Evolutionary conservation across 2,113 vertebrate genomes (phyloP), one percentile per base, ranked within the genome.

Genomic region (Sceloporus undulatus): DNA sequence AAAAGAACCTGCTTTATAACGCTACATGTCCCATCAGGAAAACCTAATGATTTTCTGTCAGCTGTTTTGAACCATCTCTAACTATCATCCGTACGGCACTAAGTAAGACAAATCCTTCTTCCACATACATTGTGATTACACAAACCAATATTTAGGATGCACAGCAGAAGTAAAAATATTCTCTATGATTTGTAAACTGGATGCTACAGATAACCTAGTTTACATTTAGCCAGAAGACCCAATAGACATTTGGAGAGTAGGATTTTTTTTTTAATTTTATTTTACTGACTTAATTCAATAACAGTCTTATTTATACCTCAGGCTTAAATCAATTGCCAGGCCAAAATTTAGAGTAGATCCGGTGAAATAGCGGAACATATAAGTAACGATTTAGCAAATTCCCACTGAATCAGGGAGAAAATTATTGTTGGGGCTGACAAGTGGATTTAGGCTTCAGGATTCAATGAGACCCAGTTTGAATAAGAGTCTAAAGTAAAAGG

Each of bases 401-500:
- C 59, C 59, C 59, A 62, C 18, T 62, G 10, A 62, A 62, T 62
- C 18, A 62, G 59, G 3, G 11, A 13, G 16, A 16, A 14, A 16
- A 62, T 3, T 62, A 18, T 16, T 62, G 16, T 62, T 62, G 16
- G 59, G 16, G 14, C 59, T 62, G 16, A 62, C 59, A 62, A 62
- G 3, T 62, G 59, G 59, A 62, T 62, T 62, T 62, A 62, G 13
- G 16, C 13, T 14, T 62, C 59, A 90, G 23, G 79, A 79, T 4
- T 66, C 91, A 92, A 79, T 85, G 85, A 77, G 86, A 89, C 2
- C 11, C 7, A 91, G 71, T 74, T 59, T 4, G 94, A 95, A 87
- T 92, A 94, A 92, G 80, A 93, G 77, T 95, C 94, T 82, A 94
- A 92, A 94, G 84, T 90, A 95, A 94, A 89, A 87, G 65, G 92